Percentiles rank a stretch among this genome's conserved stretches.
phyloP scores from a whole-genome alignment of 2,113 vertebrate species.

The Vulpes vulpes region DNA sequence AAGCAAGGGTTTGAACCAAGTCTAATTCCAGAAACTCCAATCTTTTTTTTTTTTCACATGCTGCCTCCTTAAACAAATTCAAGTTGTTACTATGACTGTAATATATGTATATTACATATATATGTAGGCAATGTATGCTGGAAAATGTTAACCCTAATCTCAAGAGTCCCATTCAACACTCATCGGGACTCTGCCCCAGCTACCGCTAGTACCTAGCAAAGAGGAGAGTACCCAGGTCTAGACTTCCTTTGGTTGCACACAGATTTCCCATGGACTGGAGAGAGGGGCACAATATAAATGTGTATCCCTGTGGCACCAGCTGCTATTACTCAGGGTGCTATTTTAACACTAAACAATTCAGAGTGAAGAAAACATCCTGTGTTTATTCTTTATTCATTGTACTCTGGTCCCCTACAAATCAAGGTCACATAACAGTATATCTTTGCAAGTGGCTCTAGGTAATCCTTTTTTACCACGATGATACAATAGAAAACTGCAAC shows the following conservation, averaged over 20 bases:
- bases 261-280: neutral
- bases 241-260: neutral
- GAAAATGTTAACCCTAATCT: neutral
- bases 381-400: constrained; percentile 49
- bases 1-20: neutral
- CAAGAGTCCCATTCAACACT: neutral
- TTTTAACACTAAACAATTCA: constrained; percentile 65
- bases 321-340: neutral
- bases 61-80: neutral
- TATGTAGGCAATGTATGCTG: neutral
- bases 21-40: neutral
- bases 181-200: neutral
- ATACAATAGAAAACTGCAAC: neutral
- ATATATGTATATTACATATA: too few relatives aligned
- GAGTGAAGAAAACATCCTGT: constrained; percentile 56
- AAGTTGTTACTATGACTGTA: neutral
- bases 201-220: neutral
- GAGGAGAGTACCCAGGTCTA: neutral
- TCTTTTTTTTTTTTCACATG: neutral
- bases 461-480: neutral
- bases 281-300: neutral
- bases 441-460: neutral
- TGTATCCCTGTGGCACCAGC: neutral
- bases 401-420: neutral
- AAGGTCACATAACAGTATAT: neutral